Conservation (phyloP, 2,113 vertebrate genomes). For the Sander lucioperca region DNA sequence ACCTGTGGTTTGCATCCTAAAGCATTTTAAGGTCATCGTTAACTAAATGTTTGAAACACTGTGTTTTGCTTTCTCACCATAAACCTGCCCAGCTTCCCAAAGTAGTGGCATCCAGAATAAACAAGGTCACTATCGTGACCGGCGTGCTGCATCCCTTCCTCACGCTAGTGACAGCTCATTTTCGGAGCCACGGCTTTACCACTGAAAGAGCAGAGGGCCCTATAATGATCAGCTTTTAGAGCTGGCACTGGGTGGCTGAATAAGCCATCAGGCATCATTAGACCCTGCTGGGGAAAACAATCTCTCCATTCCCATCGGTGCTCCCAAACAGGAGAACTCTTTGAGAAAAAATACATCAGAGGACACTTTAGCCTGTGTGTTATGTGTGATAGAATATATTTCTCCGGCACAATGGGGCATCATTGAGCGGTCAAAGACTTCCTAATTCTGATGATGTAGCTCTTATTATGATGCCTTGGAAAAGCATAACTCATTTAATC, state of each 20-base stretch:
- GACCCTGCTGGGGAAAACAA: constrained; percentile 72
- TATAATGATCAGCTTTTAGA: constrained; percentile 88
- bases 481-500: constrained; percentile 23
- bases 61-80: constrained; percentile 40
- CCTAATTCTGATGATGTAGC: constrained; percentile 1
- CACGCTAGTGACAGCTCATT: constrained; percentile 83
- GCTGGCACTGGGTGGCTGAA: constrained; percentile 73
- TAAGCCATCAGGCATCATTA: constrained; percentile 86
- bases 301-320: constrained; percentile 58
- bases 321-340: constrained; percentile 68
- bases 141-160: constrained; percentile 65
- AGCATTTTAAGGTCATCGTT: constrained; percentile 20
- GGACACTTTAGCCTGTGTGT: constrained; percentile 41
- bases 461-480: constrained; percentile 30
- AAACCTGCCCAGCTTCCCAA: constrained; percentile 55
- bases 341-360: constrained; percentile 52
- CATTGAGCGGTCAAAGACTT: constrained; percentile 21
- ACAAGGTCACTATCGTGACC: constrained; percentile 76
- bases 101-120: constrained; percentile 59
- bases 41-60: constrained; percentile 32
- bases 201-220: constrained; percentile 74
- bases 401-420: constrained; percentile 17
- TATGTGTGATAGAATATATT: constrained; percentile 15
- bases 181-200: constrained; percentile 75
- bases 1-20: constrained; percentile 19